Percentiles rank a stretch among this genome's conserved stretches.
phyloP scores from a whole-genome alignment of 2,113 vertebrate genomes.

The Megaleporinus macrocephalus region DNA sequence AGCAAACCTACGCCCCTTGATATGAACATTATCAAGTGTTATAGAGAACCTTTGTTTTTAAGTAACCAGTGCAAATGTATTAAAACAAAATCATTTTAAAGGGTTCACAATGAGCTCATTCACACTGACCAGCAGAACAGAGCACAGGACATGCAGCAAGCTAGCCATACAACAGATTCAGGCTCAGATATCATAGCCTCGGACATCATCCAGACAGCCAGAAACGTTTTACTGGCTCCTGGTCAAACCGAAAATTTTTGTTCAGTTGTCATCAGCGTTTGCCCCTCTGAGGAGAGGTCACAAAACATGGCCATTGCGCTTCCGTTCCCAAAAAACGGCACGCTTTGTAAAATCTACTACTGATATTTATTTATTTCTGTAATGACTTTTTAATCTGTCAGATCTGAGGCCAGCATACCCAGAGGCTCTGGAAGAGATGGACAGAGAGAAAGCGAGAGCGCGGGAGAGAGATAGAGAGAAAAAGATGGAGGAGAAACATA shows the following conservation, averaged over 20 bases:
- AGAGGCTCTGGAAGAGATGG: conserved; percentile 25
- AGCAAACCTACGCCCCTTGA: no score
- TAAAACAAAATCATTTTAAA: no score
- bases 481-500: conserved; percentile 38
- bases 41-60: no score
- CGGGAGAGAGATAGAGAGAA: conserved; percentile 10
- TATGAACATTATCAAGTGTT: no score
- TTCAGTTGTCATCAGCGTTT: not conserved
- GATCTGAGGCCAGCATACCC: conserved; percentile 37
- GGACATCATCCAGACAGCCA: not conserved
- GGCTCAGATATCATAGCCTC: not conserved
- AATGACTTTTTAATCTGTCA: conserved; percentile 37
- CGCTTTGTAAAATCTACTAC: conserved; percentile 34
- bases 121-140: not conserved
- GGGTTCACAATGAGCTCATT: no score
- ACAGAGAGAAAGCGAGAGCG: conserved; percentile 8
- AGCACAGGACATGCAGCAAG: not conserved
- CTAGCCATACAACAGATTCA: not conserved
- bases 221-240: not conserved
- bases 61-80: no score
- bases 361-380: conserved; percentile 38
- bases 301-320: conserved; percentile 18
- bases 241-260: conserved; percentile 7
- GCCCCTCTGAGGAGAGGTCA: conserved; percentile 24
- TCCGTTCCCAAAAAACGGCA: not conserved